A percentile compares a stretch with the other conserved stretches of the same genome.
phyloP scores from a whole-genome alignment of 1,140 invertebrate species.

The Drosophila bifasciata region DNA sequence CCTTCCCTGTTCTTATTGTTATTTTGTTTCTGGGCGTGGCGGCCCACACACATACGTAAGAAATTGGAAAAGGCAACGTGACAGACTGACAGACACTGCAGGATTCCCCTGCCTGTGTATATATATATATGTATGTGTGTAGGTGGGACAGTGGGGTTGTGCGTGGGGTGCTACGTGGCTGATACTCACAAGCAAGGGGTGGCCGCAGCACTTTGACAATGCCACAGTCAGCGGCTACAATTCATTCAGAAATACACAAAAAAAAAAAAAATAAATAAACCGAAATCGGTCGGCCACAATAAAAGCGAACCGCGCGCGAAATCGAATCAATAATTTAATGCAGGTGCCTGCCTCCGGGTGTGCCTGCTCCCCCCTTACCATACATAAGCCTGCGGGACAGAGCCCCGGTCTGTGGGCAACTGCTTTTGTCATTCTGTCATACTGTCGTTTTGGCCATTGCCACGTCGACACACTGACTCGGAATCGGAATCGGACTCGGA shows the following conservation, averaged over 20 bases:
- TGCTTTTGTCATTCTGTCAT: slow-evolving; percentile 59
- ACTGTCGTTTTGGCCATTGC: slow-evolving; percentile 39
- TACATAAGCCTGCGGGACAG: slow-evolving; percentile 1
- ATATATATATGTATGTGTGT: slow-evolving; percentile 3
- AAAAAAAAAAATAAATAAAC: too few relatives aligned
- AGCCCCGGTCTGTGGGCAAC: background rate
- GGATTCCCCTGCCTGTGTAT: background rate
- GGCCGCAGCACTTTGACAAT: slow-evolving; percentile 60
- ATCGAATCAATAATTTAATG: slow-evolving; percentile 82
- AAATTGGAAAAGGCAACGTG: slow-evolving; percentile 60
- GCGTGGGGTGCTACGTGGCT: too few relatives aligned
- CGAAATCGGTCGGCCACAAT: slow-evolving; percentile 61
- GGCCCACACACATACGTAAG: slow-evolving; percentile 37
- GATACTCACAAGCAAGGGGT: slow-evolving; percentile 2
- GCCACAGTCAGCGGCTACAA: slow-evolving; percentile 51
- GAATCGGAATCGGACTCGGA: too few relatives aligned
- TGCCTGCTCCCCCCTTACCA: background rate
- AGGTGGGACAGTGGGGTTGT: background rate
- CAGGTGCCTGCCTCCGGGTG: slow-evolving; percentile 37
- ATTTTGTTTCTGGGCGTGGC: slow-evolving; percentile 64
- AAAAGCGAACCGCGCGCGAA: slow-evolving; percentile 70
- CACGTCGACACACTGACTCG: slow-evolving; percentile 7
- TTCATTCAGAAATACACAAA: slow-evolving; percentile 70
- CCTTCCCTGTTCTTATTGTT: slow-evolving; percentile 43
- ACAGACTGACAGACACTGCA: slow-evolving; percentile 37